A percentile compares a stretch with the other conserved stretches of the same genome.
Conservation (phyloP, 2,113 vertebrate species). For the Heterochromis multidens region DNA sequence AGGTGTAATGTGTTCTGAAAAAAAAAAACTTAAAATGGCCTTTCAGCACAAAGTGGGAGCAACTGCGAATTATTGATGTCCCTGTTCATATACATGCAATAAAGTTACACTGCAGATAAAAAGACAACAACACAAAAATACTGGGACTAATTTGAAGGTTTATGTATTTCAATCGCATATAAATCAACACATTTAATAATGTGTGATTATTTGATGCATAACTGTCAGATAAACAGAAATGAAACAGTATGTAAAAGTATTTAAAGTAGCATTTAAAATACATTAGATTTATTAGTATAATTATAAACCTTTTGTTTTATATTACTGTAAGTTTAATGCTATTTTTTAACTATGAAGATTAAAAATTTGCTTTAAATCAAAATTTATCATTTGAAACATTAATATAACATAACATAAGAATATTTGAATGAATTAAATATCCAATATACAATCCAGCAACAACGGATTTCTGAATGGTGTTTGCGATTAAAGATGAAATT, state of each 20-base stretch:
- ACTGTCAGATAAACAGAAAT: neutral
- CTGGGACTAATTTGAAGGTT: neutral
- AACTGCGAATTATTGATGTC: neutral
- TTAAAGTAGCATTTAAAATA: neutral
- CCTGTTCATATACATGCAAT: neutral
- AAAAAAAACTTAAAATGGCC: constrained; percentile 10
- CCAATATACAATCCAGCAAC: neutral
- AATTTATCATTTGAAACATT: neutral
- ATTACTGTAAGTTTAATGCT: neutral
- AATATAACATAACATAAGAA: neutral
- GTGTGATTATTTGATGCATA: neutral
- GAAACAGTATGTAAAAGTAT: neutral
- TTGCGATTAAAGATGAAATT: neutral
- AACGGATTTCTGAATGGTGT: neutral
- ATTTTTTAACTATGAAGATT: neutral
- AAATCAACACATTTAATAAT: neutral
- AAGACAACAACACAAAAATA: neutral
- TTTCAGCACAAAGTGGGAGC: constrained; percentile 8
- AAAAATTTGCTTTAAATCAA: neutral
- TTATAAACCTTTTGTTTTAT: neutral
- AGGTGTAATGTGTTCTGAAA: constrained; percentile 19
- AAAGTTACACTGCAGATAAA: neutral
- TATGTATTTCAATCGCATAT: neutral
- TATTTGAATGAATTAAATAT: neutral
- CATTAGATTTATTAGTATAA: neutral